phyloP scores from a whole-genome alignment of 2,888 invertebrate genomes.

The Rotaria sp. region DNA sequence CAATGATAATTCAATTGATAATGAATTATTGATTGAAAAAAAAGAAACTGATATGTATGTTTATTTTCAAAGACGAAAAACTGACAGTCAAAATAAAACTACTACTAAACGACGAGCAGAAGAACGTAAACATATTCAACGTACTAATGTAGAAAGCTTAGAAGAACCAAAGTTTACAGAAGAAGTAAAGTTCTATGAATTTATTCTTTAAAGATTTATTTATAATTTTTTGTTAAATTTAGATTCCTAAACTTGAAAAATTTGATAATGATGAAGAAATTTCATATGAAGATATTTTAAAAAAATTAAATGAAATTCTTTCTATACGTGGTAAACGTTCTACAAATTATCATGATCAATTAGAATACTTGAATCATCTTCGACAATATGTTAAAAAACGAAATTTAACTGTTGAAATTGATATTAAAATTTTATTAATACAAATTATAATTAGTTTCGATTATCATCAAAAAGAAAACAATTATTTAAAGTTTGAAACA shows the following conservation, averaged over 20 bases:
- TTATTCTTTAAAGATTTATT: no score
- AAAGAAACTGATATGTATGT: no score
- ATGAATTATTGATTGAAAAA: no score
- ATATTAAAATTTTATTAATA: slow-evolving; percentile 36
- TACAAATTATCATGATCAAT: slow-evolving; percentile 73
- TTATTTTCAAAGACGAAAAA: no score
- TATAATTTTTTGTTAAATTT: no score
- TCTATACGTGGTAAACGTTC: slow-evolving; percentile 85
- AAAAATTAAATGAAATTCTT: slow-evolving; percentile 84
- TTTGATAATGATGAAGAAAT: slow-evolving; percentile 97
- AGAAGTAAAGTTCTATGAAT: no score
- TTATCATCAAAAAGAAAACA: slow-evolving; percentile 1
- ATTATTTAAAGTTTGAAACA: neutral
- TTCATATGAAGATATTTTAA: slow-evolving; percentile 90
- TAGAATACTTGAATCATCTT: slow-evolving; percentile 14
- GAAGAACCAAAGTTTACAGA: no score
- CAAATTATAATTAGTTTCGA: slow-evolving; percentile 34
- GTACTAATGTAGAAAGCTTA: no score
- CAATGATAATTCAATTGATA: no score
- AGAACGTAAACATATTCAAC: no score
- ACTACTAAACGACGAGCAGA: no score
- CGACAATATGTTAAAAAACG: neutral
- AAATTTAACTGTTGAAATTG: slow-evolving; percentile 23
- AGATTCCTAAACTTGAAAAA: slow-evolving; percentile 42
- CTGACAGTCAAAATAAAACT: no score